These are phyloP conservation scores for Cardinalis cardinalis DNA, from an alignment of 2,113 vertebrate species.

Conservation along the genomic window DNA sequence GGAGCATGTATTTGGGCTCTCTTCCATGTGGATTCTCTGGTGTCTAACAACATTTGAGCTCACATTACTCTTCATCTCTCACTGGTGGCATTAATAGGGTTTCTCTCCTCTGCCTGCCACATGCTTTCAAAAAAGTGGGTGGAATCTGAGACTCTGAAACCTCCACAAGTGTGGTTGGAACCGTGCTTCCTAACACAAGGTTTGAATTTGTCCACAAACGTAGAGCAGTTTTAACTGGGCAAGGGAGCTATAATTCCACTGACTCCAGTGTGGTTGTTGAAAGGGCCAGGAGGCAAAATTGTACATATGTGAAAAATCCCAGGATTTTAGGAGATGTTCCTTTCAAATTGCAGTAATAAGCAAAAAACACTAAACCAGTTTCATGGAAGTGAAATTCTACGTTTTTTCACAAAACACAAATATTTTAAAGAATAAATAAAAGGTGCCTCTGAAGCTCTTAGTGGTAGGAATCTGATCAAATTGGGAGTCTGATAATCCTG, in stretches of 20 bases:
- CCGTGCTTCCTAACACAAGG: constrained; percentile 34
- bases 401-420: background rate
- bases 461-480: background rate
- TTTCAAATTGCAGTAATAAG: background rate
- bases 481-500: background rate
- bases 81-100: constrained; percentile 24
- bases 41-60: constrained; percentile 53
- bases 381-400: background rate
- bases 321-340: constrained; percentile 17
- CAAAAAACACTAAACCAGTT: background rate
- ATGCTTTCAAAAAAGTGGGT: constrained; percentile 9
- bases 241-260: constrained; percentile 39
- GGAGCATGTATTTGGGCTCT: constrained; percentile 31
- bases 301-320: background rate
- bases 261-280: constrained; percentile 21
- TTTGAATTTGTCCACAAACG: constrained; percentile 45
- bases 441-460: background rate
- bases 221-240: constrained; percentile 15
- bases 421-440: background rate
- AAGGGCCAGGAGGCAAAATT: constrained; percentile 18
- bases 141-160: constrained; percentile 44
- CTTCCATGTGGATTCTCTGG: constrained; percentile 46
- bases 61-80: constrained; percentile 29
- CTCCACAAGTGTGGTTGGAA: constrained; percentile 36
- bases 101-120: constrained; percentile 16